Conservation (phyloP, 2,888 invertebrate genomes). For the Eupeodes luniger region DNA sequence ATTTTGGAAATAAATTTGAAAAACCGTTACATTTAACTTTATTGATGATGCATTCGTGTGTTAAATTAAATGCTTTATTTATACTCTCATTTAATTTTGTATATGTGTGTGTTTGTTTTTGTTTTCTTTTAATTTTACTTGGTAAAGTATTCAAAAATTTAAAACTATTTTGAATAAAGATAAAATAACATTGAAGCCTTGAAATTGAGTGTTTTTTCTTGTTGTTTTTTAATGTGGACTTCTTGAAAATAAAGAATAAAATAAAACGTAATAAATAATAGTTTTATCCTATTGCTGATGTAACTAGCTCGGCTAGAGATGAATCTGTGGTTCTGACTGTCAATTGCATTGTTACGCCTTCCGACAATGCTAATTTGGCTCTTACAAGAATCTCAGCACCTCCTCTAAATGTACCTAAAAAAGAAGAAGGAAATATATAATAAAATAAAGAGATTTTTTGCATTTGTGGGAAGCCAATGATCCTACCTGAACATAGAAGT, state of each 20-base stretch:
- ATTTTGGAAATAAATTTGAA: constrained; percentile 38
- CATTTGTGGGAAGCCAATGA: neutral
- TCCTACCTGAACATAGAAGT: constrained; percentile 90
- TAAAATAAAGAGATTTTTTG: neutral
- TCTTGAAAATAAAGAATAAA: constrained; percentile 12
- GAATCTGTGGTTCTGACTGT: constrained; percentile 94
- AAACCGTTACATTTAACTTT: constrained; percentile 32
- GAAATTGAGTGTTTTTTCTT: neutral
- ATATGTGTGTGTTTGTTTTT: neutral
- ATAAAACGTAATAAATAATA: neutral
- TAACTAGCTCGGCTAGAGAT: constrained; percentile 93
- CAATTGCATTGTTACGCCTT: constrained; percentile 96
- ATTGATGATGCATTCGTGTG: constrained; percentile 34
- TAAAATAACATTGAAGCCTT: constrained; percentile 46
- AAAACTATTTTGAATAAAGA: constrained; percentile 37
- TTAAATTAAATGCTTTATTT: constrained; percentile 52
- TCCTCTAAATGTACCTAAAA: constrained; percentile 92
- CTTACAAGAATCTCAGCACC: constrained; percentile 95
- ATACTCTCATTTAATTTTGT: constrained; percentile 40
- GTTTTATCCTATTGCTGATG: constrained; percentile 92
- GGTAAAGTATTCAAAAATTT: constrained; percentile 18
- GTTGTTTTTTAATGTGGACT: neutral
- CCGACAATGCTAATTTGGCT: constrained; percentile 90
- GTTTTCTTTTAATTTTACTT: constrained; percentile 1
- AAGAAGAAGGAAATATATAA: constrained; percentile 21